phyloP scores from a whole-genome alignment of 2,797 vertebrate genomes.

The Notolepis coatsorum region DNA sequence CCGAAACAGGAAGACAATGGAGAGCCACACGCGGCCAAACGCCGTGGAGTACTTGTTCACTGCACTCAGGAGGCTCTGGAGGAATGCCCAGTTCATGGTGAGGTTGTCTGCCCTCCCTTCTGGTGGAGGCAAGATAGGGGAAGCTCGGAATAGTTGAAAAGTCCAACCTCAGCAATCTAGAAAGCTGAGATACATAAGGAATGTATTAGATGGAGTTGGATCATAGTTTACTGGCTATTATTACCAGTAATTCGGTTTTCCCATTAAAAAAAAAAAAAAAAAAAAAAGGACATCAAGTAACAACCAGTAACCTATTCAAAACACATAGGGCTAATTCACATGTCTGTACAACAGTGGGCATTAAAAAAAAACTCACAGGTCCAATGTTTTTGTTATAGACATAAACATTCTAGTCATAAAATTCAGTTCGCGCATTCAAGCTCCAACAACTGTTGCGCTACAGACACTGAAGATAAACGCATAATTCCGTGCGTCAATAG shows the following conservation, averaged over 20 bases:
- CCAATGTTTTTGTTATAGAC: no score
- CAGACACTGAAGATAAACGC: no score
- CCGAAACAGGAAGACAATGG: constrained; percentile 94
- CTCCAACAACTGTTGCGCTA: neutral
- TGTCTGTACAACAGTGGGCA: no score
- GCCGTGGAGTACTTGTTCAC: constrained; percentile 96
- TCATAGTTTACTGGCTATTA: neutral
- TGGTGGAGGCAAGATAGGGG: constrained; percentile 51
- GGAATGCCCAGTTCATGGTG: constrained; percentile 93
- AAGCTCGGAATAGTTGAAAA: constrained; percentile 22
- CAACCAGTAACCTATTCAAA: no score
- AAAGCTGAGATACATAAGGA: neutral
- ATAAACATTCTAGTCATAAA: no score
- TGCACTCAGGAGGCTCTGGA: constrained; percentile 90
- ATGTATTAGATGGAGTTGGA: neutral
- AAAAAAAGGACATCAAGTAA: no score
- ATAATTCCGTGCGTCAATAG: constrained; percentile 37
- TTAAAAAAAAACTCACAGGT: no score
- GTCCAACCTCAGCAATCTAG: constrained; percentile 4
- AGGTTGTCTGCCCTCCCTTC: constrained; percentile 46
- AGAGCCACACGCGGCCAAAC: constrained; percentile 95
- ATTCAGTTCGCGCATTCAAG: no score
- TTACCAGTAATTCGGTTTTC: no score
- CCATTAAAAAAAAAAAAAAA: no score
- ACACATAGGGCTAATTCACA: no score